A percentile compares a stretch with the other conserved stretches of the same genome.
Conservation (phyloP, 2,113 vertebrate genomes). For the Brevimyrus niger region DNA sequence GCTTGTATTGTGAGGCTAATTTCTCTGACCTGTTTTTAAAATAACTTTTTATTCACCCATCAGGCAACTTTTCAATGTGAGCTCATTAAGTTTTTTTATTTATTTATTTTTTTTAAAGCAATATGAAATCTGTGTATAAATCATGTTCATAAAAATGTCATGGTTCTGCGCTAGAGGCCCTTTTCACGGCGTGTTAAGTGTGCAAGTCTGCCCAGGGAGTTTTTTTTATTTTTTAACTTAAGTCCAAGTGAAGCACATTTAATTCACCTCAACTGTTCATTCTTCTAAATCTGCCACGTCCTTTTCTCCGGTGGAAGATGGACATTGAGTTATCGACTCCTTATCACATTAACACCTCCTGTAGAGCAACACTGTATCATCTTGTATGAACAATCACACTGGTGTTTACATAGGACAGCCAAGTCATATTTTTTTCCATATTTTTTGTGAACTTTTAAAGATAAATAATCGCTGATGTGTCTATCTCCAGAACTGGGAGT, state of each 20-base stretch:
- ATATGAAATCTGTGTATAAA: neutral
- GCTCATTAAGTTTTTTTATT: neutral
- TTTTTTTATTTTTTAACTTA: neutral
- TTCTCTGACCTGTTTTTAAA: neutral
- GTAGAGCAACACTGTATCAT: too few relatives aligned
- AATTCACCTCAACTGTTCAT: slow-evolving; percentile 7
- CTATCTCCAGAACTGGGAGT: slow-evolving; percentile 28
- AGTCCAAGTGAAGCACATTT: slow-evolving; percentile 51
- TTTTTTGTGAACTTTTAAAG: slow-evolving; percentile 1
- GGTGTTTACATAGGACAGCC: neutral
- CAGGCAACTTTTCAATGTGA: neutral
- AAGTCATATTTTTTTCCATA: neutral
- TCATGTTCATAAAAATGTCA: neutral
- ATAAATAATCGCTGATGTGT: neutral
- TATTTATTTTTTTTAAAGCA: neutral
- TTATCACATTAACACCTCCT: neutral
- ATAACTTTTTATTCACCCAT: neutral
- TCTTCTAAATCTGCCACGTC: slow-evolving; percentile 10
- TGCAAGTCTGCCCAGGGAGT: neutral
- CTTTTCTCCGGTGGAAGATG: neutral
- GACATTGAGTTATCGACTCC: neutral
- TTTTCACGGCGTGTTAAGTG: neutral
- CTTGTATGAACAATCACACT: neutral
- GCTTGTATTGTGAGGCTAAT: neutral
- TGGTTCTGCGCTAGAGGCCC: neutral